Evolutionary conservation across 2,113 vertebrate species (phyloP).

Genomic region (Galemys pyrenaicus): DNA sequence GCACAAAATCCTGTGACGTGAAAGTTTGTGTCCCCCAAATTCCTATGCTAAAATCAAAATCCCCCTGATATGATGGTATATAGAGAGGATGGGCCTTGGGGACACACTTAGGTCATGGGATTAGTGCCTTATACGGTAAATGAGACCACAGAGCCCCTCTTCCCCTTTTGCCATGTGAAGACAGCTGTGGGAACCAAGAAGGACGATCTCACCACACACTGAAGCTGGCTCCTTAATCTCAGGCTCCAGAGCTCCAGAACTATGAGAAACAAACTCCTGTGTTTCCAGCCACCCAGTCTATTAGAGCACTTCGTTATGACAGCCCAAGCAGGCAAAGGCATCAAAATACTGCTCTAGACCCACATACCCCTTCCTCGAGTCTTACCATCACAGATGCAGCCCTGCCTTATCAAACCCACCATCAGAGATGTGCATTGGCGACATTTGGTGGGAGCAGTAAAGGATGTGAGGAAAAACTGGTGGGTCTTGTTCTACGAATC

Average conservation of each 20-base stretch:
- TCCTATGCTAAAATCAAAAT: background rate
- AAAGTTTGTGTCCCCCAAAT: background rate
- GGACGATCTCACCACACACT: background rate
- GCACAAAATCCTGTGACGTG: background rate
- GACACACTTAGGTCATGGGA: rapidly evolving
- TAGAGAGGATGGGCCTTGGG: background rate
- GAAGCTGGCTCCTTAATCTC: too few relatives aligned
- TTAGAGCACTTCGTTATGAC: too few relatives aligned
- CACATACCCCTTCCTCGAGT: too few relatives aligned
- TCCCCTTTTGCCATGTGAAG: too few relatives aligned
- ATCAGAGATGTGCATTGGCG: slow-evolving; percentile 96
- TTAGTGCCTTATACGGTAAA: rapidly evolving
- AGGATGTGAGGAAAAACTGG: slow-evolving; percentile 94
- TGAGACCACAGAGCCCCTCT: background rate
- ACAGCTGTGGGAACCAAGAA: background rate
- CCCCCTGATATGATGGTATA: background rate
- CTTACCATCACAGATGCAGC: slow-evolving; percentile 95
- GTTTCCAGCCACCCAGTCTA: background rate
- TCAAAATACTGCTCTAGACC: background rate
- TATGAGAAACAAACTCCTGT: background rate
- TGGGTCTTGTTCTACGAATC: slow-evolving; percentile 91
- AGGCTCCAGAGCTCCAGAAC: background rate
- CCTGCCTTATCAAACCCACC: slow-evolving; percentile 96
- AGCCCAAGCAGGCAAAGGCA: background rate
- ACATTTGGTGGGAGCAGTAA: slow-evolving; percentile 94